Conservation (phyloP, 2,797 vertebrate species). For the Chelidonichthys spinosus region DNA sequence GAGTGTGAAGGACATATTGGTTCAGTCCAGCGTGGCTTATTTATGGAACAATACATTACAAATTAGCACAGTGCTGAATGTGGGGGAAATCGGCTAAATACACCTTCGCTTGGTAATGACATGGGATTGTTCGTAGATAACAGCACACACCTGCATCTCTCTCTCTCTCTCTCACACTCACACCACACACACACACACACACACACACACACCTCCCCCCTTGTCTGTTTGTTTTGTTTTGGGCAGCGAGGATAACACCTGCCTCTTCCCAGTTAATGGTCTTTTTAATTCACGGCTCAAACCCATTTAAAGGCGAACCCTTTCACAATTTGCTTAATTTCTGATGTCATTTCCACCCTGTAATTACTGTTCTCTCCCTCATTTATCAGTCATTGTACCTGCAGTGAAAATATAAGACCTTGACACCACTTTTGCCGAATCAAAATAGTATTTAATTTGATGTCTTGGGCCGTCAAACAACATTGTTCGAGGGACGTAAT, state of each 20-base stretch:
- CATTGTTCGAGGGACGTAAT: slow-evolving; percentile 88
- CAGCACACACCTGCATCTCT: slow-evolving; percentile 70
- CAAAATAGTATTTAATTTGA: slow-evolving; percentile 90
- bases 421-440: slow-evolving; percentile 86
- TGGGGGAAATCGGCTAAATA: slow-evolving; percentile 68
- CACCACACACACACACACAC: slow-evolving; percentile 33
- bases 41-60: slow-evolving; percentile 60
- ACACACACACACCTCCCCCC: slow-evolving; percentile 36
- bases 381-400: slow-evolving; percentile 87
- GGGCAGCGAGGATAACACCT: slow-evolving; percentile 83
- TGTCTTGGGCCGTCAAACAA: slow-evolving; percentile 87
- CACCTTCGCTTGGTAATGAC: slow-evolving; percentile 71
- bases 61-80: slow-evolving; percentile 56
- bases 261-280: slow-evolving; percentile 84
- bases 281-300: slow-evolving; percentile 88
- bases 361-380: slow-evolving; percentile 87
- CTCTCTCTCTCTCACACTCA: slow-evolving; percentile 6
- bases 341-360: slow-evolving; percentile 87
- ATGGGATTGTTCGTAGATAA: slow-evolving; percentile 77
- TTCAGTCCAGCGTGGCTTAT: slow-evolving; percentile 43
- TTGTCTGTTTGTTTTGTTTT: slow-evolving; percentile 79
- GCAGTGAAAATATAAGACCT: slow-evolving; percentile 87
- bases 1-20: slow-evolving; percentile 38
- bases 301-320: slow-evolving; percentile 86
- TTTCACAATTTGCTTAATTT: slow-evolving; percentile 90